These are phyloP conservation scores for Heliconius melpomene DNA, from an alignment of 1,140 invertebrate species.

Conservation along the genomic window DNA sequence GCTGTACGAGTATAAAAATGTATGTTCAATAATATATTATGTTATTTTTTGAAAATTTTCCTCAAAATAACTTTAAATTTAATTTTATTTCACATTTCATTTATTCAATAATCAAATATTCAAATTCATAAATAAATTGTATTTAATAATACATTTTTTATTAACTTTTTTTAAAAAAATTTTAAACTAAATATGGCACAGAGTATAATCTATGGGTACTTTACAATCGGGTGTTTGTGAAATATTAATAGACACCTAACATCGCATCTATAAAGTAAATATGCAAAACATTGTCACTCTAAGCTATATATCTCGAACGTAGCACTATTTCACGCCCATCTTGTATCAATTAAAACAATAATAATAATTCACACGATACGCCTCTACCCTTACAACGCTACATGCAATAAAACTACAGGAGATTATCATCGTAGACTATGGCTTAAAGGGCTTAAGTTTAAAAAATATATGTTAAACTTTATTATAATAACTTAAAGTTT, in stretches of 20 bases:
- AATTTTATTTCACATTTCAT: too few species aligned
- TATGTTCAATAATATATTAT: too few species aligned
- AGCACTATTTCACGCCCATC: slow-evolving; percentile 44
- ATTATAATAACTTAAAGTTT: slow-evolving; percentile 17
- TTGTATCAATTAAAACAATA: slow-evolving; percentile 52
- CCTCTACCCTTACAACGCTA: slow-evolving; percentile 43
- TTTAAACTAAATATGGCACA: neutral
- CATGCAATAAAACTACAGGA: slow-evolving; percentile 49
- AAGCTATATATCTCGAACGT: slow-evolving; percentile 19
- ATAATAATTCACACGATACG: slow-evolving; percentile 47
- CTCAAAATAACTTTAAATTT: too few species aligned
- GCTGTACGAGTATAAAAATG: too few species aligned
- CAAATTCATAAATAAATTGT: too few species aligned
- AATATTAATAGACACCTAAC: neutral
- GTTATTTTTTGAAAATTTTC: too few species aligned
- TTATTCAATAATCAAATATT: too few species aligned
- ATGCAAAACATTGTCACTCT: slow-evolving; percentile 19
- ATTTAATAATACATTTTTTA: too few species aligned
- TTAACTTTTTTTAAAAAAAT: too few species aligned
- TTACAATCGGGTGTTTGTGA: too few species aligned
- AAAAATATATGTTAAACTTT: slow-evolving; percentile 26
- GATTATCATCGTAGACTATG: slow-evolving; percentile 45
- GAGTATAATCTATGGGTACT: neutral
- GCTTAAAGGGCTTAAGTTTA: slow-evolving; percentile 20
- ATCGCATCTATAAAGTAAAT: neutral